Conservation (phyloP, 2,888 invertebrate species). For the Brachypterus glaber region DNA sequence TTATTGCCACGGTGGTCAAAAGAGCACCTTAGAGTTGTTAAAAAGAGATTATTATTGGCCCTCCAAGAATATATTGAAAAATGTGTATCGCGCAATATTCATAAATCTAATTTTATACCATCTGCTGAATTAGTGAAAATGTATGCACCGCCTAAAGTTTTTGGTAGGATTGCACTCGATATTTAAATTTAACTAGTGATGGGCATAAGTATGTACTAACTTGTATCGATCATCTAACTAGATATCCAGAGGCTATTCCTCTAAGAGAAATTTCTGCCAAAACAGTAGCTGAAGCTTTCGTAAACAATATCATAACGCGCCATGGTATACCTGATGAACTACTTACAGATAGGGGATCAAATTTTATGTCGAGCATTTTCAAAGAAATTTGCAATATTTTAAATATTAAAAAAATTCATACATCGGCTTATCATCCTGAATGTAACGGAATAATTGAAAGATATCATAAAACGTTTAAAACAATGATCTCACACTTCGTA, state of each 20-base stretch:
- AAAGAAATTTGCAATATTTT: slow-evolving; percentile 1
- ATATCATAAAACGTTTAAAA: not conserved
- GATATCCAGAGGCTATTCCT: too few relatives aligned
- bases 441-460: slow-evolving; percentile 2
- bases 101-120: not conserved
- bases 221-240: too few relatives aligned
- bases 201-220: slow-evolving; percentile 24
- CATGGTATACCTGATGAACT: slow-evolving; percentile 1
- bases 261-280: slow-evolving; percentile 19
- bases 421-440: not conserved
- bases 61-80: too few relatives aligned
- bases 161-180: too few relatives aligned
- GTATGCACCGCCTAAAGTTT: not conserved
- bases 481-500: too few relatives aligned
- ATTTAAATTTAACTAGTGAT: slow-evolving; percentile 10
- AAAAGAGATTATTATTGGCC: too few relatives aligned
- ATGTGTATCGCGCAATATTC: too few relatives aligned
- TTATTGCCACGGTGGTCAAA: too few relatives aligned
- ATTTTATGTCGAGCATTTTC: too few relatives aligned
- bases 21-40: too few relatives aligned
- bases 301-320: not conserved
- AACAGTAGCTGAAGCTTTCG: slow-evolving; percentile 2
- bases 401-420: slow-evolving; percentile 1
- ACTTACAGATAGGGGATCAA: not conserved
- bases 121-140: not conserved